A percentile compares a stretch with the other conserved stretches of the same genome.
Evolutionary conservation across 2,113 vertebrate genomes (phyloP).

Genomic region (Trachemys scripta): DNA sequence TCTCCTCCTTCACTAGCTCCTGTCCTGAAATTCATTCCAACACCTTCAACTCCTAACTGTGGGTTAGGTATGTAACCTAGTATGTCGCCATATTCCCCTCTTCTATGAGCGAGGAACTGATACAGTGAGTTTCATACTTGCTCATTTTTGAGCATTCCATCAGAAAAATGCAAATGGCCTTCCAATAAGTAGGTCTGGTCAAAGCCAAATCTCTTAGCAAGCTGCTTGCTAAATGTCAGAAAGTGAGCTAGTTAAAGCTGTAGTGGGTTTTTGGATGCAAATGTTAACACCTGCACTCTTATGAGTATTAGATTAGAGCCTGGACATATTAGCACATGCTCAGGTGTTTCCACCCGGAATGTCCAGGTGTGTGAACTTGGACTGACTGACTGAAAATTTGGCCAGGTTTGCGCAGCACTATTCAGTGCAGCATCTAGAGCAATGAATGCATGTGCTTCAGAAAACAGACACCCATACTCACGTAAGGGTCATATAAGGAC

Average conservation of each 20-base stretch:
- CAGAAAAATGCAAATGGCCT: background rate
- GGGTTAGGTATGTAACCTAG: no score
- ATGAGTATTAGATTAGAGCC: background rate
- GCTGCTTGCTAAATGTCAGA: background rate
- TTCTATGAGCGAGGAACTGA: background rate
- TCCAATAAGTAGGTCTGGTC: background rate
- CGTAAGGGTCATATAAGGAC: background rate
- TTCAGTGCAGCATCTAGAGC: background rate
- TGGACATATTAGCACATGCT: background rate
- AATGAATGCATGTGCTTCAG: background rate
- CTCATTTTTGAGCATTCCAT: background rate
- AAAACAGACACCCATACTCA: background rate
- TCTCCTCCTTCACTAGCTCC: background rate
- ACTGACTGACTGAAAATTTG: background rate
- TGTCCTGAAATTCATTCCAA: background rate
- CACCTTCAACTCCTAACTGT: background rate
- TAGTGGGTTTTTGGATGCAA: background rate
- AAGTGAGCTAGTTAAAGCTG: background rate
- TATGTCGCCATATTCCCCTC: background rate
- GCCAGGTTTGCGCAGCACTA: background rate
- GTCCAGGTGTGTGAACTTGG: background rate
- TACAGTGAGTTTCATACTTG: background rate
- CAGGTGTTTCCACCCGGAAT: background rate
- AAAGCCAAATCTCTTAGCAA: background rate
- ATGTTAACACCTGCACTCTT: background rate